Base-by-base conservation (phyloP, 2,888 invertebrate genomes). In the Parnassius apollo region DNA sequence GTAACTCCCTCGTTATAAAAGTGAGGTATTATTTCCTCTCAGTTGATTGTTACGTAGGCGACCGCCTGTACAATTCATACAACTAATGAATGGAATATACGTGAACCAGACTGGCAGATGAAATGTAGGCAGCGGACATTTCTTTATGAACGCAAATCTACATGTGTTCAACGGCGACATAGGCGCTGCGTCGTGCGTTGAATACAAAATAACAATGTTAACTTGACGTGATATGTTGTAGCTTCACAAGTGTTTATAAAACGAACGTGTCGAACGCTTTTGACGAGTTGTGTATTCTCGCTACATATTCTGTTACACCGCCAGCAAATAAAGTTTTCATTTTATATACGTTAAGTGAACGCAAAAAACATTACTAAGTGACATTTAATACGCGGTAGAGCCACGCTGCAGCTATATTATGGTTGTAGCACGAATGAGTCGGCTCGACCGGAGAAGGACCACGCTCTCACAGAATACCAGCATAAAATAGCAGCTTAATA, bases 1-100 rank as follows among this genome's bases (percentile, higher is more conserved):
- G 68, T 72, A 70, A 68, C 69, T 69, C 66, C 67, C 67, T 67
- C 68, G 66, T 64, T 65, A 66, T 69, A 74, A 77, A 75, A 66
- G 76, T 78, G 79, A 79, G 74, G 64, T 75, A 76, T 70, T 72
- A 76, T 78, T 83, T 84, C 82, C 83, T 77, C 81, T 76, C 78
- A 70, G 67, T 65, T 73, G 75, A 81, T 77, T 80, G 76, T 65
- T 72, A 80, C 75, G 87, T 86, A 77, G 88, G 86, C 77, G 81
- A 73, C 71, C 72, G 74, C 78, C 77, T 78, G 72, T 70, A 71
- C 76, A 79, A 52, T 56, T 48, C 63, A 53, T 59, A 68, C 61
- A 18, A 13, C 49, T 49, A 49, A 49, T 55, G 65, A 59, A 68
- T 75, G 72, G 62, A 62, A 62, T 62, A 69, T 66, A 72, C 67